These are phyloP conservation scores for Lateolabrax maculatus DNA, from an alignment of 2,797 vertebrate genomes.

Conservation along the genomic window DNA sequence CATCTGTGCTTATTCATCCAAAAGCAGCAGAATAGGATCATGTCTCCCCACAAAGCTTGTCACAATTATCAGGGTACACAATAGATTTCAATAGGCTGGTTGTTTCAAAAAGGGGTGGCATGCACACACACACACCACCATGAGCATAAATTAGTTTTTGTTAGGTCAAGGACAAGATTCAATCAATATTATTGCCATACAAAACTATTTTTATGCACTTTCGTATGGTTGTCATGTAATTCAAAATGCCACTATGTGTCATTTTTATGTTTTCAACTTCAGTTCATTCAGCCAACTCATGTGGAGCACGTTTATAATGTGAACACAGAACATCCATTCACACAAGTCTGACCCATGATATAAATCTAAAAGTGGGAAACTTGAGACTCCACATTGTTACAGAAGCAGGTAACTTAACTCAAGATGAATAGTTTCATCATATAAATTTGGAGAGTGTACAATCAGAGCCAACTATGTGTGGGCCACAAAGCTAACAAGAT, in stretches of 20 bases:
- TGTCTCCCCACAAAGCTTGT: slow-evolving; percentile 93
- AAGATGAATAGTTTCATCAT: not conserved
- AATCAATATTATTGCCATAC: slow-evolving; percentile 40
- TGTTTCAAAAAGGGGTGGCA: slow-evolving; percentile 89
- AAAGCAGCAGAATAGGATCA: slow-evolving; percentile 94
- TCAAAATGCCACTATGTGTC: not conserved
- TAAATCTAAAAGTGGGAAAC: not conserved
- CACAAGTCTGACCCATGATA: not conserved
- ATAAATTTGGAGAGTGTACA: too few relatives aligned
- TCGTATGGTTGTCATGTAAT: not conserved
- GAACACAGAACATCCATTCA: not conserved
- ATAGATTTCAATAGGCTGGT: slow-evolving; percentile 92
- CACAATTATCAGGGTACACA: slow-evolving; percentile 91
- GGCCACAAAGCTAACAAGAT: too few relatives aligned
- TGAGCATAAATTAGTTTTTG: slow-evolving; percentile 8
- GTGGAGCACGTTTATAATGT: not conserved
- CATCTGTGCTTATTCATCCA: slow-evolving; percentile 95
- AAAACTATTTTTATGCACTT: not conserved
- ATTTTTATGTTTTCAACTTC: not conserved
- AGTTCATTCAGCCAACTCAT: not conserved
- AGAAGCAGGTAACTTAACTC: not conserved
- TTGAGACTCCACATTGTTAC: not conserved
- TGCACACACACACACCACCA: slow-evolving; percentile 45
- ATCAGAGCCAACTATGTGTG: too few relatives aligned
- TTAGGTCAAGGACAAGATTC: slow-evolving; percentile 23